Base-by-base conservation (phyloP, 2,113 vertebrate genomes). In the Ornithorhynchus anatinus region DNA sequence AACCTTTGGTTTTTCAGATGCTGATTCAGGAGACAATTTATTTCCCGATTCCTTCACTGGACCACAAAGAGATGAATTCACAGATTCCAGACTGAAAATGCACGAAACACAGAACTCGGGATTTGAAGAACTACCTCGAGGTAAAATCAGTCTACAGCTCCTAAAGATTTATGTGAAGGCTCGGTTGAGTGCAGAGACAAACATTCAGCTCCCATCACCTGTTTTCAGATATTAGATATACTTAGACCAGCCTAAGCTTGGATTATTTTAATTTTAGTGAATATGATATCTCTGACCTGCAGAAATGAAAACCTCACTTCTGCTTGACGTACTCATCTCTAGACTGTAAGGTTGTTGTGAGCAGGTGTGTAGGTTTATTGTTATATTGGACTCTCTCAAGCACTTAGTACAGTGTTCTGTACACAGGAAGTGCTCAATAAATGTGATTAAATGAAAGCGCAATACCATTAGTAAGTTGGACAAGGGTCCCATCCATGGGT, bases 1-100 rank as follows among this genome's bases (percentile, higher is more conserved):
- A 8, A 35, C 74, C 72, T 73, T 25, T 36, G 1, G 3, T 70
- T 81, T 88, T 79, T 42, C 61, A 89, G 93, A 80, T 66, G 86
- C 75, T 0, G 1, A 80, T n/a, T 72, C 51, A 58, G 87, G 85
- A 71, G 59, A 66, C 17, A 37, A 64, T 50, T 80, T 75, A 66
- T 60, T 10, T 50, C 79, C 19, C 9, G 35, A 63, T 32, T 68
- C 74, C 20, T 35, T 3, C 0, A 6, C 7, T 2, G 36, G 56
- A n/a, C 57, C 59, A 44, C 63, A 51, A 62, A 72, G 32, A 1
- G 25, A 57, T 3, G 14, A 45, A 59, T 25, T 52, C n/a, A 6
- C n/a, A 20, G 60, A 5, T 14, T 42, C 16, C 0, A 16, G 47
- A 15, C 44, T 22, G 22, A 32, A 67, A 37, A 45, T 4, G 36